These are phyloP conservation scores for Mesorhabditis sp. DNA, from an alignment of 2,888 invertebrate genomes.

Conservation along the genomic window DNA sequence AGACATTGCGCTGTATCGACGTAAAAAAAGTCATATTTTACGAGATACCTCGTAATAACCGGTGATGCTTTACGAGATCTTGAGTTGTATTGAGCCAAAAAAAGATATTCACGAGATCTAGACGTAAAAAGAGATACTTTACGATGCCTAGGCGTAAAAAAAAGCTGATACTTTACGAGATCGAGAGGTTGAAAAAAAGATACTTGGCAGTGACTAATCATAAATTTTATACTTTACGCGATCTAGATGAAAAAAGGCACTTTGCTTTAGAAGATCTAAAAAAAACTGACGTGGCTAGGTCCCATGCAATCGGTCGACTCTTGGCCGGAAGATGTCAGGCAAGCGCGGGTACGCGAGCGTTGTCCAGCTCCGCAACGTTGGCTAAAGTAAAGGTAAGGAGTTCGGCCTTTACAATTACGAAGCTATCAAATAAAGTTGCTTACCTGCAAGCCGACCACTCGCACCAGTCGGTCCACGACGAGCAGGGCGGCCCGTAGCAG, in stretches of 20 bases:
- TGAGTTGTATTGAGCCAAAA: too few relatives aligned
- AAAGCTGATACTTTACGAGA: too few relatives aligned
- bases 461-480: conserved; percentile 47
- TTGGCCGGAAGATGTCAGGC: conserved; percentile 34
- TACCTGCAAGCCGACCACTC: conserved; percentile 38
- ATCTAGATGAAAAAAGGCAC: too few relatives aligned
- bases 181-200: not conserved
- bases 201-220: not conserved
- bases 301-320: conserved; percentile 45
- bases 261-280: too few relatives aligned
- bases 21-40: too few relatives aligned
- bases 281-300: conserved; percentile 25
- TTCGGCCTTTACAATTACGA: not conserved
- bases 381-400: not conserved
- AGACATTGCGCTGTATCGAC: too few relatives aligned
- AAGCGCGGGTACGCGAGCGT: conserved; percentile 39
- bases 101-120: too few relatives aligned
- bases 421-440: not conserved
- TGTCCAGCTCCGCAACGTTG: conserved; percentile 41
- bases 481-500: conserved; percentile 50
- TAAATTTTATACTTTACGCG: too few relatives aligned
- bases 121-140: too few relatives aligned
- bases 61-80: too few relatives aligned
- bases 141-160: too few relatives aligned
- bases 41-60: too few relatives aligned